Conservation (phyloP, 2,797 vertebrate species). For the Sebastolobus alascanus region DNA sequence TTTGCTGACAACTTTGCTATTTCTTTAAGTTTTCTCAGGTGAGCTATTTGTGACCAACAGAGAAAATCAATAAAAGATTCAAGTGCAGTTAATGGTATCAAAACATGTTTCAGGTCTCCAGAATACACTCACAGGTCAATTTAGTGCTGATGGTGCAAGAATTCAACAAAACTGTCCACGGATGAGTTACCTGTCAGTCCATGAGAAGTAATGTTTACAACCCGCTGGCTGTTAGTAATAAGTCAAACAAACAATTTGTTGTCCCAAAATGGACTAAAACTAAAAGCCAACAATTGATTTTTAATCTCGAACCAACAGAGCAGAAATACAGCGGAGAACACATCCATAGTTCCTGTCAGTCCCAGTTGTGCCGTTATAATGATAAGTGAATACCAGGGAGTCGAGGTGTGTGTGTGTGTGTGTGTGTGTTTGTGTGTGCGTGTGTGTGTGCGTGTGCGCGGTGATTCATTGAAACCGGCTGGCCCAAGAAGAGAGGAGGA, state of each 20-base stretch:
- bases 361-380: background rate
- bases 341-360: background rate
- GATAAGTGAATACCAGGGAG: conserved; percentile 1
- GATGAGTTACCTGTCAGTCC: conserved; percentile 2
- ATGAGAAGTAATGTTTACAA: background rate
- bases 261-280: background rate
- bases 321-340: background rate
- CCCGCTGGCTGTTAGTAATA: background rate
- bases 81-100: background rate
- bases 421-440: conserved; percentile 1
- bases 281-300: background rate
- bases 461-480: conserved; percentile 43
- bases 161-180: background rate
- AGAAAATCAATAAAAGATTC: background rate
- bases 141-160: background rate
- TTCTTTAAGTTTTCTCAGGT: background rate
- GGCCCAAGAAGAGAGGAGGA: conserved; percentile 39
- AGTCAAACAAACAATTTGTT: background rate
- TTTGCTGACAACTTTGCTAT: background rate
- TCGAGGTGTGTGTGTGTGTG: conserved; percentile 12
- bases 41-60: background rate
- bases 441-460: conserved; percentile 8
- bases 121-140: background rate
- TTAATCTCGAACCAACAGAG: background rate
- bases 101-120: background rate